phyloP scores from a whole-genome alignment of 1,140 invertebrate species.

The Microplitis demolitor region DNA sequence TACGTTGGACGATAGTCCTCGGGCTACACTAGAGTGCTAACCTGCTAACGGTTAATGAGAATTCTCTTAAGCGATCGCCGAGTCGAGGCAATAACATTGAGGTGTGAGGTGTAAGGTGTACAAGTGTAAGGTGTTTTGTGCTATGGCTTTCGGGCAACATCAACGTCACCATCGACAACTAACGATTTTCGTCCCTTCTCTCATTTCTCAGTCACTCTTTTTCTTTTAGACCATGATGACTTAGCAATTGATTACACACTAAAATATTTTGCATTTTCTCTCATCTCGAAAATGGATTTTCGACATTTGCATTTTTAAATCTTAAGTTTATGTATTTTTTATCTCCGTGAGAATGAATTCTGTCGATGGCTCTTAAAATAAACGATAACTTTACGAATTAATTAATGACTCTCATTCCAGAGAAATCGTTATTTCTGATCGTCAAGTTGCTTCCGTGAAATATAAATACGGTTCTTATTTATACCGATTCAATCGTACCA shows the following conservation, averaged over 20 bases:
- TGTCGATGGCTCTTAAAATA: background rate
- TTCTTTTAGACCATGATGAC: too few species aligned
- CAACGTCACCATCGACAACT: too few species aligned
- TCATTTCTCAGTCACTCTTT: too few species aligned
- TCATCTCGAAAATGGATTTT: too few species aligned
- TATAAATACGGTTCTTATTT: slow-evolving; percentile 7
- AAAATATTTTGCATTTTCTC: too few species aligned
- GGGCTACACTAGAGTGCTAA: slow-evolving; percentile 3
- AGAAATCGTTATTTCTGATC: slow-evolving; percentile 23
- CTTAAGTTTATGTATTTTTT: too few species aligned
- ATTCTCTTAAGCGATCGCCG: background rate
- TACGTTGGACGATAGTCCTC: slow-evolving; percentile 10
- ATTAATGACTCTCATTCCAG: slow-evolving; percentile 10
- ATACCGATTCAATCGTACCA: background rate
- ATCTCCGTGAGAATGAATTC: too few species aligned
- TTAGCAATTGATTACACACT: too few species aligned
- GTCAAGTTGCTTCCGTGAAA: slow-evolving; percentile 1
- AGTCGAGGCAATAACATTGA: background rate
- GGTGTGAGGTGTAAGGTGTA: background rate
- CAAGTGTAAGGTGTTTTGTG: too few species aligned
- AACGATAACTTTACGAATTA: slow-evolving; percentile 4
- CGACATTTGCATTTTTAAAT: too few species aligned
- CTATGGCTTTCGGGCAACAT: too few species aligned
- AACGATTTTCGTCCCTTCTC: too few species aligned
- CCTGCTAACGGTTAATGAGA: slow-evolving; percentile 25